phyloP scores from a whole-genome alignment of 37 sponge, comb jelly and placozoan species.

The Agelas oroides region DNA sequence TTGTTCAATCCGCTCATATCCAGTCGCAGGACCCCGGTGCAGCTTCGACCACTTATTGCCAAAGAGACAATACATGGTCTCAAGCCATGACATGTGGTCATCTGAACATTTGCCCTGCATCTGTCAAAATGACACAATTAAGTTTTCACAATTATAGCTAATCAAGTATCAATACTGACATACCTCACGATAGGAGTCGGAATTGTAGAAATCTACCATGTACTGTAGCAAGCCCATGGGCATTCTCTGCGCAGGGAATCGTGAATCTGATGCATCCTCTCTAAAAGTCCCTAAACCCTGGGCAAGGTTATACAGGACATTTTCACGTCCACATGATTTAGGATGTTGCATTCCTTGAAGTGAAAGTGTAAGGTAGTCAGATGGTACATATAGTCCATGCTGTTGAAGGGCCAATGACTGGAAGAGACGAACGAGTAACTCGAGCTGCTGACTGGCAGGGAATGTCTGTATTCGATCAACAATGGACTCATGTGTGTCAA shows the following conservation, averaged over 20 bases:
- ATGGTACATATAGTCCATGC: background rate
- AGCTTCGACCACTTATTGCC: constrained; percentile 39
- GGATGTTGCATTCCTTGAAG: constrained; percentile 1
- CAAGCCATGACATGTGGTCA: constrained; percentile 38
- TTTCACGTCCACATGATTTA: background rate
- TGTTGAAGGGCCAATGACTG: too few relatives aligned
- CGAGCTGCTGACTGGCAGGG: background rate
- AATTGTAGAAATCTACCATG: constrained; percentile 34
- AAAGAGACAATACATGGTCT: too few relatives aligned
- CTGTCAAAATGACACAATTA: background rate
- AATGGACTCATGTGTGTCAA: background rate
- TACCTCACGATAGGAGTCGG: constrained; percentile 18
- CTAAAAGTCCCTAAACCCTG: constrained; percentile 13
- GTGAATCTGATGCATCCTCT: constrained; percentile 30
- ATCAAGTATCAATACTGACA: background rate
- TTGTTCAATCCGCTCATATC: background rate
- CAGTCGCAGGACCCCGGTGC: constrained; percentile 42
- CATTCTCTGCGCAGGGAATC: constrained; percentile 44
- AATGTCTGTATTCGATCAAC: background rate
- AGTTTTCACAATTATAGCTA: constrained; percentile 1
- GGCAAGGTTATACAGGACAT: constrained; percentile 34
- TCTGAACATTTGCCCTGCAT: constrained; percentile 49
- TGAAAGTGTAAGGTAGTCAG: constrained; percentile 17
- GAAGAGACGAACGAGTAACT: background rate
- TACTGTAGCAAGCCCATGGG: constrained; percentile 52